Evolutionary conservation across 2,888 invertebrate species (phyloP).

Genomic region (Tetranychus truncatus): DNA sequence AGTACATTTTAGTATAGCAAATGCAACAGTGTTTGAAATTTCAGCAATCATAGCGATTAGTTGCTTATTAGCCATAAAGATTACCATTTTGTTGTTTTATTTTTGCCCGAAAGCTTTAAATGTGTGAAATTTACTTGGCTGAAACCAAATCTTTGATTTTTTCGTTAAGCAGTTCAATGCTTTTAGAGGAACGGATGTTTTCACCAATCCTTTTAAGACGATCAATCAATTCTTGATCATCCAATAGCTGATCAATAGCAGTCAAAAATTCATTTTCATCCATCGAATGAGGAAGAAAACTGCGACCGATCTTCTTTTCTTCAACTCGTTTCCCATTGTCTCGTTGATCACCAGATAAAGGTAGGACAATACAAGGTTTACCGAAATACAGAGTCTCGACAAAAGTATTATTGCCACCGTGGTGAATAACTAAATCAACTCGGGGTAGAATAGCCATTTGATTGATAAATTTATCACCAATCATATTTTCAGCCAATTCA

Average conservation of each 20-base stretch:
- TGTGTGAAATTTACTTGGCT: too few relatives aligned
- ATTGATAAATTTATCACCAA: neutral
- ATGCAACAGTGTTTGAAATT: too few relatives aligned
- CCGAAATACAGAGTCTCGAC: neutral
- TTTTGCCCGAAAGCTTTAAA: too few relatives aligned
- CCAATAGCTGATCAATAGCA: neutral
- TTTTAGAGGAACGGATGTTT: neutral
- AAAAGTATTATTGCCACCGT: slow-evolving; percentile 4
- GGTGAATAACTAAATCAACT: neutral
- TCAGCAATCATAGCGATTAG: too few relatives aligned
- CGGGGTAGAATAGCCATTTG: neutral
- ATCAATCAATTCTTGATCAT: neutral
- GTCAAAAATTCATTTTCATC: neutral
- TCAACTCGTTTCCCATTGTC: neutral
- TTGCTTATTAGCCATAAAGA: too few relatives aligned
- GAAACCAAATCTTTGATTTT: neutral
- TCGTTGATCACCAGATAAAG: slow-evolving; percentile 5
- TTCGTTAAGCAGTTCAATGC: neutral
- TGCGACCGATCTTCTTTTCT: neutral
- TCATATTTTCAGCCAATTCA: slow-evolving; percentile 3
- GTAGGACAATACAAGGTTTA: slow-evolving; percentile 19
- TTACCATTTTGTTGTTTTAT: too few relatives aligned
- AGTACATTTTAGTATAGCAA: too few relatives aligned
- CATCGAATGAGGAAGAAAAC: neutral
- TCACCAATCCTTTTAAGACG: neutral